A percentile compares a stretch with the other conserved stretches of the same genome.
Evolutionary conservation across 2,113 vertebrate genomes (phyloP).

Genomic region (Pogonocichla stellata): DNA sequence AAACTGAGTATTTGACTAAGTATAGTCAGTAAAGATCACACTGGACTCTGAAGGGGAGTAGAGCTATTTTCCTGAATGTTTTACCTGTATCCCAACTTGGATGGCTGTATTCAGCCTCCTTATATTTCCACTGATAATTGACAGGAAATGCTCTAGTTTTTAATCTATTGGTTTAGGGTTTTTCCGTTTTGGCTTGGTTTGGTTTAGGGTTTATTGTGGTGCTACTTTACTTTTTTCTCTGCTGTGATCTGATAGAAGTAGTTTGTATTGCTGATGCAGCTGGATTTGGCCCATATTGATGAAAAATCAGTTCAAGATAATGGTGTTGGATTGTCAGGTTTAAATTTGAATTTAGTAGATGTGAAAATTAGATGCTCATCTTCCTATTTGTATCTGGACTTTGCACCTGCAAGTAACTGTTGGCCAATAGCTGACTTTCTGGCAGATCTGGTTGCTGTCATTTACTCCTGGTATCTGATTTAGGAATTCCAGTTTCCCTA

Average conservation of each 20-base stretch:
- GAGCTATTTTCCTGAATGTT: not conserved
- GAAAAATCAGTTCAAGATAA: not conserved
- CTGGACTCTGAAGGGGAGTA: not conserved
- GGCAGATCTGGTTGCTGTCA: not conserved
- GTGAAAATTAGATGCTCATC: not conserved
- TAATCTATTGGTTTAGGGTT: not conserved
- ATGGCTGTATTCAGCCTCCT: not conserved
- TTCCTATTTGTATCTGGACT: not conserved
- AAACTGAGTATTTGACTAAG: not conserved
- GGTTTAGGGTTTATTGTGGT: not conserved
- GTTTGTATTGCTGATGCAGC: not conserved
- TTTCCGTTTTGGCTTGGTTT: not conserved
- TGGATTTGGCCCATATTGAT: not conserved
- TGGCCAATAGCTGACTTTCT: not conserved
- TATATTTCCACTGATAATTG: not conserved
- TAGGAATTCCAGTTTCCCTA: not conserved
- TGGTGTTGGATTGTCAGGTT: not conserved
- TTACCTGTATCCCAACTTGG: not conserved
- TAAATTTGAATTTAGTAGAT: not conserved
- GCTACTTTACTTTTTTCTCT: not conserved
- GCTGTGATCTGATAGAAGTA: not conserved
- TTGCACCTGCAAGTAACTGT: not conserved
- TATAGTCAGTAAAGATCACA: not conserved
- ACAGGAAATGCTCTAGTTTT: not conserved
- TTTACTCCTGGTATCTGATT: not conserved